Evolutionary conservation across 1,140 invertebrate genomes (phyloP).

Genomic region (Brachionus asplanchnoidis): DNA sequence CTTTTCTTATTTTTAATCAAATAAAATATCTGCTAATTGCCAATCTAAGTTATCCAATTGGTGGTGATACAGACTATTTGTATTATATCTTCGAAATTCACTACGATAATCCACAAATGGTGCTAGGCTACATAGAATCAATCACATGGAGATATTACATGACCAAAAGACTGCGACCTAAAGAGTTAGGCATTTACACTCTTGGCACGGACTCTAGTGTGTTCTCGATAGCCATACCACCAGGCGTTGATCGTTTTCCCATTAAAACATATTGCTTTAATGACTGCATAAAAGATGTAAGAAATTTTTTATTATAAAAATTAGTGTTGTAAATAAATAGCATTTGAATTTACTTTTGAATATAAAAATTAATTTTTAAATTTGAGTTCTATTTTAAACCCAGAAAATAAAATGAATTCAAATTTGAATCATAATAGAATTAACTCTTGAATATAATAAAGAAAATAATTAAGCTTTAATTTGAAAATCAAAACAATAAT

Average conservation of each 20-base stretch:
- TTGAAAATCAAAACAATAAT: too few species aligned
- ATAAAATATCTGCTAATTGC: neutral
- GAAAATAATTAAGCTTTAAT: too few species aligned
- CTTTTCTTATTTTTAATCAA: neutral
- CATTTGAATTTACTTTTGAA: too few species aligned
- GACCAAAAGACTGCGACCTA: neutral
- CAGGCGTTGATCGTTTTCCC: constrained; percentile 67
- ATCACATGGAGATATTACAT: neutral
- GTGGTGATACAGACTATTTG: neutral
- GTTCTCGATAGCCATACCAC: constrained; percentile 81
- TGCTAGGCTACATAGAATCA: neutral
- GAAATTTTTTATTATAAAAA: too few species aligned
- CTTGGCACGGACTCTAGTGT: neutral
- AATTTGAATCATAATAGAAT: too few species aligned
- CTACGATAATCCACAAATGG: constrained; percentile 17
- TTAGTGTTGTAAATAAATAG: too few species aligned
- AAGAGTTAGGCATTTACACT: constrained; percentile 33
- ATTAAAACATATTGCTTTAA: constrained; percentile 83
- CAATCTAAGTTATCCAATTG: constrained; percentile 37
- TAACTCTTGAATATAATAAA: too few species aligned
- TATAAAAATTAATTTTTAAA: too few species aligned
- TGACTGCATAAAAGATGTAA: constrained; percentile 70
- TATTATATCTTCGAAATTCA: constrained; percentile 40
- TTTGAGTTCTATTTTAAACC: too few species aligned
- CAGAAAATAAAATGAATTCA: too few species aligned